phyloP scores from a whole-genome alignment of 2,113 vertebrate genomes.

The Panthera leo region DNA sequence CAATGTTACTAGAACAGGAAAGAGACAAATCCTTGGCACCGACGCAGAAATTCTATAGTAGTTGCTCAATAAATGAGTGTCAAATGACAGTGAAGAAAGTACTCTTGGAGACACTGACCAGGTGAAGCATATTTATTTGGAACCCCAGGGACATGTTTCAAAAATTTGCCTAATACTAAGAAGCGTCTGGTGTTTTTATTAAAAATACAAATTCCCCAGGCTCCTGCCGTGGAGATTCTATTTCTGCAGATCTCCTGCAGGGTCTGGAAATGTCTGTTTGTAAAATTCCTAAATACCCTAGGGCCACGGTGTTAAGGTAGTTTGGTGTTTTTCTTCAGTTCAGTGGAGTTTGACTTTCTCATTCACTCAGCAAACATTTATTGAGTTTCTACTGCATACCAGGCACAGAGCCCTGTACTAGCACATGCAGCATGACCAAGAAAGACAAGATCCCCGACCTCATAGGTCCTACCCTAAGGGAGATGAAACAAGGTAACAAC shows the following conservation, averaged over 20 bases:
- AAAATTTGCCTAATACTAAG: conserved; percentile 18
- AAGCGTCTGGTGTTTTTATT: conserved; percentile 37
- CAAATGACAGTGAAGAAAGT: neutral
- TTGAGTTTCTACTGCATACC: neutral
- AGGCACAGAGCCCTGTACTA: neutral
- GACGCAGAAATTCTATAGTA: conserved; percentile 40
- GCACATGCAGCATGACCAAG: neutral
- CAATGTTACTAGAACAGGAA: neutral
- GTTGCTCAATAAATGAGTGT: conserved; percentile 47
- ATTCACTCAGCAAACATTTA: neutral
- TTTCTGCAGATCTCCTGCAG: neutral
- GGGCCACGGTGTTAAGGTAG: neutral
- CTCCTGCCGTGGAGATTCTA: neutral
- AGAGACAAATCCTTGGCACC: neutral
- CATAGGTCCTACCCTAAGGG: too few relatives aligned
- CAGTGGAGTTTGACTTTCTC: neutral
- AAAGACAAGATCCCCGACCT: neutral
- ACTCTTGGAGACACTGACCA: neutral
- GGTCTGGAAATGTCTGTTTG: neutral
- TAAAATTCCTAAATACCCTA: neutral
- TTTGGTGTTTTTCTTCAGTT: conserved; percentile 23
- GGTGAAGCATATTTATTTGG: neutral
- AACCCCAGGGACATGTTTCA: neutral
- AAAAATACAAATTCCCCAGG: neutral
- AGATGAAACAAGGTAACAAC: neutral